Evolutionary conservation across 2,888 invertebrate species (phyloP), one percentile per base, ranked within the genome.

Genomic region (Eulithis prunata): DNA sequence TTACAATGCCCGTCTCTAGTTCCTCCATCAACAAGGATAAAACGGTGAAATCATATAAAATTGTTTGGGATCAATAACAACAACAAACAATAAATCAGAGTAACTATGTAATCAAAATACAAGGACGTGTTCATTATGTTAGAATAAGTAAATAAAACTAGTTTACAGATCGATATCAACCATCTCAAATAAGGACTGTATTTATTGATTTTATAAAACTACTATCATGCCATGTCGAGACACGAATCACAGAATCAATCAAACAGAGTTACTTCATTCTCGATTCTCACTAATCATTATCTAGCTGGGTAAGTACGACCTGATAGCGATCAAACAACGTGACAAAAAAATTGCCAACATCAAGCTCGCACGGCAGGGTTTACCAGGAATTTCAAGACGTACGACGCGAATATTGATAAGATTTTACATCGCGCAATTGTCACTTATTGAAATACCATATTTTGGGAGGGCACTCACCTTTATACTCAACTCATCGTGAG

Each of bases 391-490:
- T 72, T 69, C 64, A 68, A 69, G 71, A 69, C 51, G 75, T 77
- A 78, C 77, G 82, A 75, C 80, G 80, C 78, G 81, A 80, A 82
- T 81, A 82, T 80, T 78, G 81, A 82, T 82, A 80, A 81, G 79
- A 71, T 65, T 72, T 38, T 61, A 69, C 71, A 64, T 70, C 72
- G 66, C 62, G 64, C 69, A 71, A 74, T 71, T 70, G 71, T 60
- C 70, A 58, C 67, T 69, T 70, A 71, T 72, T 67, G 69, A 61
- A 64, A 72, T 69, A 64, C n/a, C 45, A 69, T 69, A 70, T 68
- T 64, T 69, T 49, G 54, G 43, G 54, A 70, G 73, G 71, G 62
- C 73, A 59, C 71, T 71, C 68, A 71, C 71, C 72, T 67, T 62
- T 58, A 32, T 32, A 32, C 32, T 56, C 51, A 65, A 63, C 36